Evolutionary conservation across 2,888 invertebrate species (phyloP), one percentile per base, ranked within the genome.

Genomic region (Scrobipalpa costella): DNA sequence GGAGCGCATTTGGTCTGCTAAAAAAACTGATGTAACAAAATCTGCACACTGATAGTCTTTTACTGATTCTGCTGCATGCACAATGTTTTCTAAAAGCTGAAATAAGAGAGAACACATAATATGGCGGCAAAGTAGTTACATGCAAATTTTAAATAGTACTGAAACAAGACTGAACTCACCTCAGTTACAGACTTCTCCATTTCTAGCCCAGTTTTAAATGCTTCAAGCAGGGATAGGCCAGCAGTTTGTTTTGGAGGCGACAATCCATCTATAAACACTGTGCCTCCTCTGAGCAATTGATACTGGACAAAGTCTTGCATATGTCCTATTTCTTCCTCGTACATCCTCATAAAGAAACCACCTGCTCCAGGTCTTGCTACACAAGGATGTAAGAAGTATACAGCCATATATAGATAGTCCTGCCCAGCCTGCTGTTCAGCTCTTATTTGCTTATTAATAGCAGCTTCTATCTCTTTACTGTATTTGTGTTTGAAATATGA

Each of bases 311-410:
- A 74, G 57, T 71, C 68, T 62, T 77, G 72, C 77, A 78, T 78
- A 60, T 83, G 83, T 17, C 67, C 66, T 8, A 81, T 63, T 70
- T 83, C 82, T 64, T 83, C 81, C 15, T 77, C 67, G 67, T 77
- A 81, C 81, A 83, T 81, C 67, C 71, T 77, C 78, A 83, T 80
- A 62, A 80, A 83, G 63, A 74, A 81, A 0, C 76, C 77, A 11
- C 80, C 81, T 15, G 73, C 72, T 1, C 83, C 83, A 33, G 69
- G 65, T 50, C 69, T 68, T n/a, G 76, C 73, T 19, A 72, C 64
- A 61, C 67, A 68, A 2, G 80, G 74, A 49, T 82, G 79, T 6
- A 80, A 64, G 61, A 82, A 83, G 38, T 63, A 61, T 9, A 77
- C 73, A 38, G 80, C 83, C 64, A 83, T 73, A 17, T 68, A 74